Percentiles rank a stretch among this genome's conserved stretches.
phyloP scores from a whole-genome alignment of 30 jellyfish, hydroid and myxozoan species.

The Phacellophora camtschatica region DNA sequence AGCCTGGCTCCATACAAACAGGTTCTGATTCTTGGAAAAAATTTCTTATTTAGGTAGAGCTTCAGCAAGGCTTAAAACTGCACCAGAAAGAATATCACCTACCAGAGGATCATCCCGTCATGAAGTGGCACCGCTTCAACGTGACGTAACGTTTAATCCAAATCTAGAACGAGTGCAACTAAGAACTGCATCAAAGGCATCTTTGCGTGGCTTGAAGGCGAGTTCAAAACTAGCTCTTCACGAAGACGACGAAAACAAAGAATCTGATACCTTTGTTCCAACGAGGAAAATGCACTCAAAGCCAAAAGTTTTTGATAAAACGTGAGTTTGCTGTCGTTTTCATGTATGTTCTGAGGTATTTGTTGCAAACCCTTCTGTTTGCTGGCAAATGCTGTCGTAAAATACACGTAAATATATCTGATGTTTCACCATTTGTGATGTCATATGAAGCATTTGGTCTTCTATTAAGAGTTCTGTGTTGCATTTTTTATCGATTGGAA shows the following conservation, averaged over 20 bases:
- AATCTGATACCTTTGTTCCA: slow-evolving; percentile 18
- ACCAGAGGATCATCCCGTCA: not conserved
- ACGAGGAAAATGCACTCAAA: not conserved
- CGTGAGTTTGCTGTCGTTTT: slow-evolving; percentile 14
- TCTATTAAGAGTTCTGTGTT: too few relatives aligned
- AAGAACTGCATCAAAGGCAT: slow-evolving; percentile 21
- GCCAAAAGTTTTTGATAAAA: slow-evolving; percentile 21
- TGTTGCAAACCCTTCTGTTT: too few relatives aligned
- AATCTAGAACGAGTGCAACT: not conserved
- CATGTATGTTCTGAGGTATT: not conserved
- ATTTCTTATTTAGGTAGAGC: slow-evolving; percentile 12
- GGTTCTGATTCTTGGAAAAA: not conserved
- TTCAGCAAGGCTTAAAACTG: slow-evolving; percentile 56
- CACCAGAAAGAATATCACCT: slow-evolving; percentile 20
- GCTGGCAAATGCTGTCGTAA: slow-evolving; percentile 94
- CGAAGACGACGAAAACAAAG: not conserved
- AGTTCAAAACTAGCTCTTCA: not conserved
- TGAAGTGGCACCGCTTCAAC: not conserved
- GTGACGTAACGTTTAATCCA: slow-evolving; percentile 15
- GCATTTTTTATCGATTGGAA: too few relatives aligned
- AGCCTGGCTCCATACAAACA: not conserved
- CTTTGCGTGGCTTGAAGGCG: not conserved
- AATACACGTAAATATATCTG: slow-evolving; percentile 95
- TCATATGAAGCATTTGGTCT: slow-evolving; percentile 93
- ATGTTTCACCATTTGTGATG: slow-evolving; percentile 96